A percentile compares a stretch with the other conserved stretches of the same genome.
Evolutionary conservation across 2,113 vertebrate genomes (phyloP).

Genomic region (Accipiter virgatus): DNA sequence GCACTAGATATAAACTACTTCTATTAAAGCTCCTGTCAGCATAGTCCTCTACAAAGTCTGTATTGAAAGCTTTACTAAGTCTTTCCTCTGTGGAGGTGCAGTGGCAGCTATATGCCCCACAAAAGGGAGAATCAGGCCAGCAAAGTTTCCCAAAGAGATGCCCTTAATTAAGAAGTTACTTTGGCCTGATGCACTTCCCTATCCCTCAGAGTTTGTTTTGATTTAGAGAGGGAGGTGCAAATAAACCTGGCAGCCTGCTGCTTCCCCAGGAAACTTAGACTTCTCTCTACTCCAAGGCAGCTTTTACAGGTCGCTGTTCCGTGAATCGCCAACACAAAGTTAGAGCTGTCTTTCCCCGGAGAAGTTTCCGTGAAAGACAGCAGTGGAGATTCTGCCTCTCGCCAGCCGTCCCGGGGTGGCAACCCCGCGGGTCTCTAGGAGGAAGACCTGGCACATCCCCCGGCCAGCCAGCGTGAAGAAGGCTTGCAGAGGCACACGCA

Average conservation of each 20-base stretch:
- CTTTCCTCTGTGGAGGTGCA: not conserved
- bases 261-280: not conserved
- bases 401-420: not conserved
- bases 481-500: rapidly evolving
- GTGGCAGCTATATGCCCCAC: not conserved
- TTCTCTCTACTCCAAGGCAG: not conserved
- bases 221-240: not conserved
- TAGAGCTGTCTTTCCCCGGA: not conserved
- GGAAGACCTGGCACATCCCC: not conserved
- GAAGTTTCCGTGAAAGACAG: too few species aligned
- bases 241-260: not conserved
- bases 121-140: not conserved
- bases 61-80: not conserved
- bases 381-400: not conserved
- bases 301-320: not conserved
- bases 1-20: not conserved
- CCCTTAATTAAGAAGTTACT: not conserved
- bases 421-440: not conserved
- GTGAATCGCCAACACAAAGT: rapidly evolving
- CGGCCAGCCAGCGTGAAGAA: not conserved
- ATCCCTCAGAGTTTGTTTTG: not conserved
- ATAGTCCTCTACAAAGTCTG: not conserved
- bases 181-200: not conserved
- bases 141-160: not conserved
- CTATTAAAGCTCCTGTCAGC: not conserved